Evolutionary conservation across 2,888 invertebrate genomes (phyloP).

Genomic region (Caenorhabditis angaria): DNA sequence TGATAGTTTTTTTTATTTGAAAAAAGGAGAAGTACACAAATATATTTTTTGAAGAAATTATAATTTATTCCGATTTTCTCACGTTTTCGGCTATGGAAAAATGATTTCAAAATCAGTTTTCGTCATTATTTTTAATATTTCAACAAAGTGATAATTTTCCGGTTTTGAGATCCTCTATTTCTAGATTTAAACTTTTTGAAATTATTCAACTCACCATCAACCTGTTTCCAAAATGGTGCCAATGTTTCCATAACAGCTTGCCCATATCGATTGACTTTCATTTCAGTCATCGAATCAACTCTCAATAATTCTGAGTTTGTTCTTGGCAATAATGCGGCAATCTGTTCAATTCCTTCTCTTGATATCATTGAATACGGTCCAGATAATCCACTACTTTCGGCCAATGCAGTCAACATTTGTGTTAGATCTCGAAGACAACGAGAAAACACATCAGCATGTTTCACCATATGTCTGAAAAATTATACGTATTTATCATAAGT

Average conservation of each 20-base stretch:
- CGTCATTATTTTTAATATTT: no score
- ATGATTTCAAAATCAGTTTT: no score
- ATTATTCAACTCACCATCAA: constrained; percentile 53
- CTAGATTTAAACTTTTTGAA: no score
- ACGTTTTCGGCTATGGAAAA: no score
- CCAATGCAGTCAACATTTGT: constrained; percentile 46
- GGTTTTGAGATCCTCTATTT: no score
- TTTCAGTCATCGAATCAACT: constrained; percentile 64
- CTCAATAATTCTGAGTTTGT: constrained; percentile 69
- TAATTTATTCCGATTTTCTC: no score
- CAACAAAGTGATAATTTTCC: no score
- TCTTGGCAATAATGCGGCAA: constrained; percentile 68
- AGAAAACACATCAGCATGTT: constrained; percentile 61
- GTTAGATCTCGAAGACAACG: constrained; percentile 52
- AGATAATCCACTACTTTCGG: constrained; percentile 42
- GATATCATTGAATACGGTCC: constrained; percentile 55
- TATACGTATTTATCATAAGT: not conserved
- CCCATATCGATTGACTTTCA: constrained; percentile 57
- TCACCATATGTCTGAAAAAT: constrained; percentile 53
- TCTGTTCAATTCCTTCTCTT: constrained; percentile 64
- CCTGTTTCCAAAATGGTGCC: constrained; percentile 57
- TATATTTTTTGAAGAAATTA: no score
- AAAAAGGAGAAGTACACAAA: no score
- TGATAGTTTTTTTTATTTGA: no score
- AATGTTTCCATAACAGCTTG: constrained; percentile 58